These are phyloP conservation scores for Therioaphis trifolii DNA, from an alignment of 2,888 invertebrate species.

Conservation along the genomic window DNA sequence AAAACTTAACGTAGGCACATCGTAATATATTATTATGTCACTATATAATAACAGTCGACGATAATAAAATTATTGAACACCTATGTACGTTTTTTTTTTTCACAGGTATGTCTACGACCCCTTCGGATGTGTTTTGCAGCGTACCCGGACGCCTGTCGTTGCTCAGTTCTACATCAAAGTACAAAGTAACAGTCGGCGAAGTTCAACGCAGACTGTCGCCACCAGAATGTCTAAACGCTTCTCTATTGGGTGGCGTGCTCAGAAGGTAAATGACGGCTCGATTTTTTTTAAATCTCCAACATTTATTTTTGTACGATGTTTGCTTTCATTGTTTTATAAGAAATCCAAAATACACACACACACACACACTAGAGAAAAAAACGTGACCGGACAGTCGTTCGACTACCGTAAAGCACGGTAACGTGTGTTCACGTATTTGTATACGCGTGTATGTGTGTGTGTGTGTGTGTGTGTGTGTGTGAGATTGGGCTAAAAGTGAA, in stretches of 20 bases:
- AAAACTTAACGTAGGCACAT: too few species aligned
- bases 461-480: too few species aligned
- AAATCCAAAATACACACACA: not conserved
- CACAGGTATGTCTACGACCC: conserved; percentile 70
- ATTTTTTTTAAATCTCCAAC: not conserved
- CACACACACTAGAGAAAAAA: not conserved
- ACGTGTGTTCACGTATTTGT: not conserved
- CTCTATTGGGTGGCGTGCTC: conserved; percentile 95
- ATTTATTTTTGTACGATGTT: not conserved
- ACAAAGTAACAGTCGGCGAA: conserved; percentile 99
- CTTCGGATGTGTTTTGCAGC: conserved; percentile 97
- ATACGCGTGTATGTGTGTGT: too few species aligned
- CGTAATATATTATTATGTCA: too few species aligned
- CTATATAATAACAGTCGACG: too few species aligned
- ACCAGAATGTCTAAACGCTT: conserved; percentile 99
- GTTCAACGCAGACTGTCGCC: conserved; percentile 96
- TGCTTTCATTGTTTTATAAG: not conserved
- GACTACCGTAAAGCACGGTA: not conserved
- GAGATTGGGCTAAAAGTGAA: conserved; percentile 18
- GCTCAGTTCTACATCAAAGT: conserved; percentile 98
- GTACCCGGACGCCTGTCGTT: conserved; percentile 97
- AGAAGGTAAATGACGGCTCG: conserved; percentile 82
- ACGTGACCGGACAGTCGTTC: conserved; percentile 27
- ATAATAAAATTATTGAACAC: too few species aligned
- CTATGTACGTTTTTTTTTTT: not conserved